A percentile compares a stretch with the other conserved stretches of the same genome.
phyloP scores from a whole-genome alignment of 2,797 vertebrate genomes.

The Sphenodon punctatus region DNA sequence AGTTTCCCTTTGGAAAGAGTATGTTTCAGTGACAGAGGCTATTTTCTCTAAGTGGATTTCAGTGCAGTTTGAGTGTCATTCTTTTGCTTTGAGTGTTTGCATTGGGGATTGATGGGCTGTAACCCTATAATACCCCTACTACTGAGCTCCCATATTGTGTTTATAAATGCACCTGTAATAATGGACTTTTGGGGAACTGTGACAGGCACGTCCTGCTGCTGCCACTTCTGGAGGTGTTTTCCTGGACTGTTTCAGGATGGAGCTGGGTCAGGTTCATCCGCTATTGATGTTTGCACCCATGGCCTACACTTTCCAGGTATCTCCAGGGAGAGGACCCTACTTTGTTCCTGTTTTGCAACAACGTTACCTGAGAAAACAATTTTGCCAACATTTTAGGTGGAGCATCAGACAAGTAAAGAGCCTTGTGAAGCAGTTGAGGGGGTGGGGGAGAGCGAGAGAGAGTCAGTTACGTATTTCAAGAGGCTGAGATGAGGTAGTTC shows the following conservation, averaged over 20 bases:
- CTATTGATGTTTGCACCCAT: no score
- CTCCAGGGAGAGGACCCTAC: not conserved
- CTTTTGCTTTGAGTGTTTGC: not conserved
- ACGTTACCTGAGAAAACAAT: fast-evolving
- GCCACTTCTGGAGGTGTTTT: no score
- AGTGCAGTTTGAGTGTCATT: not conserved
- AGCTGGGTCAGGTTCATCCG: no score
- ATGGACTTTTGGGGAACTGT: no score
- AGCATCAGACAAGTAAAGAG: not conserved
- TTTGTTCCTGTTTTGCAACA: not conserved
- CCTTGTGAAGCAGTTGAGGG: no score
- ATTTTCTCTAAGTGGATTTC: slow-evolving; percentile 18
- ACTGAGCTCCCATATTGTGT: not conserved
- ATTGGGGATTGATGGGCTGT: not conserved
- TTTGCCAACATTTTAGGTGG: not conserved
- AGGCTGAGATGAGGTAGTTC: no score
- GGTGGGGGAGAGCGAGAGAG: no score
- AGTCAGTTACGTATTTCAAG: no score
- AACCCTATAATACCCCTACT: not conserved
- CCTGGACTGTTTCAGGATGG: no score
- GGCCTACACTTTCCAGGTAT: not conserved
- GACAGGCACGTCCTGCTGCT: no score
- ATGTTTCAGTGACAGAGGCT: slow-evolving; percentile 8
- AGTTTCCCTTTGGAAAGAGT: slow-evolving; percentile 18
- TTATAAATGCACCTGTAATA: not conserved